Evolutionary conservation across 2,888 invertebrate genomes (phyloP).

Genomic region (Saturnia pavonia): DNA sequence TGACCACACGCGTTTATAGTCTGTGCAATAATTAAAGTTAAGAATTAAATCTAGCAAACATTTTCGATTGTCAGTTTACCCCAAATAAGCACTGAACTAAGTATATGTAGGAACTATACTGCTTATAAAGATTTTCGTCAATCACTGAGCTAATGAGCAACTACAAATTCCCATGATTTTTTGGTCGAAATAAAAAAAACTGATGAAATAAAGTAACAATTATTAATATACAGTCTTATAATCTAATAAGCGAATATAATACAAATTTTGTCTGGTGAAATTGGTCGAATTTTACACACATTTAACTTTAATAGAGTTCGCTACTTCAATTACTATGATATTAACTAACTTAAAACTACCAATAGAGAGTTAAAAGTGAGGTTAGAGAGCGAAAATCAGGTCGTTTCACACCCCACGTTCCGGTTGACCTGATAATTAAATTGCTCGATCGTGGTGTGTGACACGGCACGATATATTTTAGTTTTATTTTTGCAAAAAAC

Average conservation of each 20-base stretch:
- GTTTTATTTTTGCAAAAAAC: neutral
- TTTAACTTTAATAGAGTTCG: slow-evolving; percentile 4
- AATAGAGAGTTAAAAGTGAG: slow-evolving; percentile 21
- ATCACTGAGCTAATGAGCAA: no score
- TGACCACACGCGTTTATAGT: no score
- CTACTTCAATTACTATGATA: slow-evolving; percentile 13
- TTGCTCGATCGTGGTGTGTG: slow-evolving; percentile 26
- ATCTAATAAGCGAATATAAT: neutral
- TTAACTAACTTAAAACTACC: slow-evolving; percentile 18
- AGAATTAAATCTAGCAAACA: no score
- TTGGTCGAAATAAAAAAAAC: neutral
- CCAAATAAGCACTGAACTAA: no score
- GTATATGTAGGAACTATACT: no score
- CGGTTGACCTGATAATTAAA: slow-evolving; percentile 31
- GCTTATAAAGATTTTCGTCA: no score
- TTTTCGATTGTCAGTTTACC: no score
- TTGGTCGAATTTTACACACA: neutral
- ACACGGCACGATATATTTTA: slow-evolving; percentile 12
- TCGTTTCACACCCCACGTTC: slow-evolving; percentile 27
- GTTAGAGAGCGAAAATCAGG: slow-evolving; percentile 26
- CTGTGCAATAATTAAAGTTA: no score
- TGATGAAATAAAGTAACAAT: neutral
- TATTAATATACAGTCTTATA: neutral
- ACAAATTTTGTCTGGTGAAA: neutral
- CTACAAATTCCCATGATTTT: neutral